Conservation (phyloP, 1,140 invertebrate genomes). For the Euglossa dilemma region DNA sequence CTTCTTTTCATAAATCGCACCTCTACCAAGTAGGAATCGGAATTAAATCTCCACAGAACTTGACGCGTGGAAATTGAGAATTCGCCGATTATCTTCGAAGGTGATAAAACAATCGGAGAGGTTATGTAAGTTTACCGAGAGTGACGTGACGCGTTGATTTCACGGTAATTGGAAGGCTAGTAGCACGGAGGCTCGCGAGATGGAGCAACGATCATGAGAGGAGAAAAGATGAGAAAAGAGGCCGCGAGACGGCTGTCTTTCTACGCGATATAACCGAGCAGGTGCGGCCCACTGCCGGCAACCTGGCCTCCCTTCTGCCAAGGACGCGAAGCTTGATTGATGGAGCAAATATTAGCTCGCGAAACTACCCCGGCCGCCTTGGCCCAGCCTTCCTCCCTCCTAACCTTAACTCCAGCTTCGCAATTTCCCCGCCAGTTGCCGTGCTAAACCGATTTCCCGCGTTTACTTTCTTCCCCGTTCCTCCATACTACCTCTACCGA, state of each 20-base stretch:
- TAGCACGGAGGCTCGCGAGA: too few species aligned
- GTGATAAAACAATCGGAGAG: too few species aligned
- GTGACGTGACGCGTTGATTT: not conserved
- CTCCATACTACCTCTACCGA: too few species aligned
- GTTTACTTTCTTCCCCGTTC: not conserved
- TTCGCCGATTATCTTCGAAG: too few species aligned
- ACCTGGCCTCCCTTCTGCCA: conserved; percentile 20
- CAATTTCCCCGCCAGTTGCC: not conserved
- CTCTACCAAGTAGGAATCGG: too few species aligned
- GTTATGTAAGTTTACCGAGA: too few species aligned
- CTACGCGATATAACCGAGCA: not conserved
- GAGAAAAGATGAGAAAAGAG: not conserved
- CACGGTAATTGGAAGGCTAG: not conserved
- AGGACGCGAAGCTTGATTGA: conserved; percentile 45
- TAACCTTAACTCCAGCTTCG: not conserved
- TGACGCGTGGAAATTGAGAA: too few species aligned
- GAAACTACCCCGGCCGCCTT: conserved; percentile 3
- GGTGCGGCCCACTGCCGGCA: conserved; percentile 5
- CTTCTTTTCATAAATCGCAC: too few species aligned
- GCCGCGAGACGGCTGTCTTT: not conserved
- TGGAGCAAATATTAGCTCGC: conserved; percentile 49
- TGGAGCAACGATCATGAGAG: not conserved
- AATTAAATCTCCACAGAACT: too few species aligned
- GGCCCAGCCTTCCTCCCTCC: not conserved
- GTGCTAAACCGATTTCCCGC: not conserved